These are phyloP conservation scores for Oryctes rhinoceros DNA, from an alignment of 1,140 invertebrate species.

Conservation along the genomic window DNA sequence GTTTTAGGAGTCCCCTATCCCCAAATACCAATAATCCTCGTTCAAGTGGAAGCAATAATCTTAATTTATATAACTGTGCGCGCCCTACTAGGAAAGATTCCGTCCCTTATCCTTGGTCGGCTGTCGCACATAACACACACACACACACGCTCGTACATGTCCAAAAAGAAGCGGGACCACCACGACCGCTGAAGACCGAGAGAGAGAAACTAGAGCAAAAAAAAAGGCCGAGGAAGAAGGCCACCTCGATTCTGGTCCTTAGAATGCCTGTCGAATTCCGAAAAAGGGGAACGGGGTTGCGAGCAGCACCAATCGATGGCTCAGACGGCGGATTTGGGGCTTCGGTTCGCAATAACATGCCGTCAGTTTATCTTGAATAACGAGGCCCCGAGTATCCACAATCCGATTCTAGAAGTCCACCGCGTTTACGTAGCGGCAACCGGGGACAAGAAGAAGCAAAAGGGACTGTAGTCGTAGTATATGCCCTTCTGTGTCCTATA, in stretches of 20 bases:
- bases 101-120: slow-evolving; percentile 7
- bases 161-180: not conserved
- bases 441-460: not conserved
- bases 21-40: slow-evolving; percentile 9
- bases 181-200: not conserved
- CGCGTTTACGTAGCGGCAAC: not conserved
- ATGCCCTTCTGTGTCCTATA: not conserved
- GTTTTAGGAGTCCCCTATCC: not conserved
- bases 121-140: not conserved
- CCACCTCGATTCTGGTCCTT: not conserved
- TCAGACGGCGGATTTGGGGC: not conserved
- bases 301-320: not conserved
- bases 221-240: not conserved
- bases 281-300: not conserved
- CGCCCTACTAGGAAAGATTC: not conserved
- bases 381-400: not conserved
- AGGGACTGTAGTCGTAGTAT: not conserved
- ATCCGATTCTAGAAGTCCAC: no score
- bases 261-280: not conserved
- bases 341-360: slow-evolving; percentile 8
- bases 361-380: slow-evolving; percentile 15
- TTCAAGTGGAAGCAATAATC: slow-evolving; percentile 21
- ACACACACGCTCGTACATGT: not conserved
- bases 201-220: not conserved
- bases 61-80: slow-evolving; percentile 15